These are phyloP conservation scores for Lontra canadensis DNA, from an alignment of 2,113 vertebrate species.

Conservation along the genomic window DNA sequence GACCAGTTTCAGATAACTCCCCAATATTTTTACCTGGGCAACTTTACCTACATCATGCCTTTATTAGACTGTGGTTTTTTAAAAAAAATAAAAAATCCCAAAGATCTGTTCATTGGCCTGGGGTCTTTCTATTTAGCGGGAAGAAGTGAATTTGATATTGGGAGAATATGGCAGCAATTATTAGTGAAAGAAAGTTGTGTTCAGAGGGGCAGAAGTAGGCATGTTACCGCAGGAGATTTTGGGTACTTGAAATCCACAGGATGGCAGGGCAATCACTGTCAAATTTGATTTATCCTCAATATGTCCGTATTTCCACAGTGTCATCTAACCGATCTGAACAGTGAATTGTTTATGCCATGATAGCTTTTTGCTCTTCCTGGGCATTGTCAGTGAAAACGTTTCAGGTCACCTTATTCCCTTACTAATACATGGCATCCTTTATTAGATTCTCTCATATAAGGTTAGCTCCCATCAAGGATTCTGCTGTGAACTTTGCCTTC, in stretches of 20 bases:
- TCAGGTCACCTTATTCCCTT: not conserved
- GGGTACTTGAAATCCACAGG: not conserved
- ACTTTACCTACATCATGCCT: not conserved
- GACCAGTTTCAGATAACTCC: not conserved
- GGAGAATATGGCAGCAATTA: not conserved
- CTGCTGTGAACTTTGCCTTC: not conserved
- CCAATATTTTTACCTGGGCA: not conserved
- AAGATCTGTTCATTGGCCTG: not conserved
- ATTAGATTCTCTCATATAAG: constrained; percentile 46
- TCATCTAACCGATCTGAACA: not conserved
- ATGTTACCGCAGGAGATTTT: not conserved
- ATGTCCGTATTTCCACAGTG: not conserved
- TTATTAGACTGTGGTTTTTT: not conserved
- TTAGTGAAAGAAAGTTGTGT: not conserved
- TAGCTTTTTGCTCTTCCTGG: not conserved
- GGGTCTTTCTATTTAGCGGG: not conserved
- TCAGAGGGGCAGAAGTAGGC: not conserved
- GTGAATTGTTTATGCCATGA: not conserved
- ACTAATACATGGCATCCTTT: not conserved
- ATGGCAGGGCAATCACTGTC: not conserved
- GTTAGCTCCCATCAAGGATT: constrained; percentile 32
- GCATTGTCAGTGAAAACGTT: constrained; percentile 18
- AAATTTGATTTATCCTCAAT: not conserved
- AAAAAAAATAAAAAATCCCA: not conserved
- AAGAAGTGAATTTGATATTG: constrained; percentile 6